These are phyloP conservation scores for Drosophila kurseongensis DNA, from an alignment of 1,140 invertebrate species.

Conservation along the genomic window DNA sequence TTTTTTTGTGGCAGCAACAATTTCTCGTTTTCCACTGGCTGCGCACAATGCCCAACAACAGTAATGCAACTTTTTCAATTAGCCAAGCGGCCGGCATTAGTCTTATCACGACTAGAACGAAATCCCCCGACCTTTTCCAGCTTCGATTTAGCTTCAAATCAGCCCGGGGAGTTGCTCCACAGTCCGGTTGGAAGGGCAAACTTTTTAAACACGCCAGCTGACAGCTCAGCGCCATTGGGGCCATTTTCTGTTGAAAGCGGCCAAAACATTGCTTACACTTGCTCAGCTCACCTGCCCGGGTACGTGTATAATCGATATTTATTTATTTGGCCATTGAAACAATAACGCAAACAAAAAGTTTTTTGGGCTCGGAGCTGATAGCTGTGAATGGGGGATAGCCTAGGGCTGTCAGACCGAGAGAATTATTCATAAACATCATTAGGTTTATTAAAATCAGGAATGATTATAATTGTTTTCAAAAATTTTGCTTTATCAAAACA, in stretches of 20 bases:
- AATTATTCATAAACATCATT: constrained; percentile 27
- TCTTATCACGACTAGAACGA: constrained; percentile 51
- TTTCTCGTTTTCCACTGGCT: constrained; percentile 47
- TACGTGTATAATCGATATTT: constrained; percentile 70
- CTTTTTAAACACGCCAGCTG: constrained; percentile 66
- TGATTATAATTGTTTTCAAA: not conserved
- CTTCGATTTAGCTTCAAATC: constrained; percentile 27
- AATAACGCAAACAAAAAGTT: constrained; percentile 51
- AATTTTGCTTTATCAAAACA: not conserved
- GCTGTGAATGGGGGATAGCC: constrained; percentile 7
- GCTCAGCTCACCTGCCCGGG: constrained; percentile 41
- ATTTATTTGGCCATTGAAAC: constrained; percentile 68
- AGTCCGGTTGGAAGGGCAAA: constrained; percentile 41
- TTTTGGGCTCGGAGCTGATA: not conserved
- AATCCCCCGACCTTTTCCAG: constrained; percentile 2
- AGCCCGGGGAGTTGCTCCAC: constrained; percentile 41
- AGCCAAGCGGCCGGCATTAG: constrained; percentile 55
- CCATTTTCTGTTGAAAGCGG: constrained; percentile 53
- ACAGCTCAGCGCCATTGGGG: constrained; percentile 61
- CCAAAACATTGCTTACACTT: constrained; percentile 42
- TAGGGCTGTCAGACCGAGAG: constrained; percentile 6
- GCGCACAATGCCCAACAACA: constrained; percentile 27
- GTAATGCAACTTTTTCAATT: constrained; percentile 78
- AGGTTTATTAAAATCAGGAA: constrained; percentile 18
- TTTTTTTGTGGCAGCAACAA: constrained; percentile 23